These are phyloP conservation scores for Euura lappo DNA, from an alignment of 1,140 invertebrate species.

Conservation along the genomic window DNA sequence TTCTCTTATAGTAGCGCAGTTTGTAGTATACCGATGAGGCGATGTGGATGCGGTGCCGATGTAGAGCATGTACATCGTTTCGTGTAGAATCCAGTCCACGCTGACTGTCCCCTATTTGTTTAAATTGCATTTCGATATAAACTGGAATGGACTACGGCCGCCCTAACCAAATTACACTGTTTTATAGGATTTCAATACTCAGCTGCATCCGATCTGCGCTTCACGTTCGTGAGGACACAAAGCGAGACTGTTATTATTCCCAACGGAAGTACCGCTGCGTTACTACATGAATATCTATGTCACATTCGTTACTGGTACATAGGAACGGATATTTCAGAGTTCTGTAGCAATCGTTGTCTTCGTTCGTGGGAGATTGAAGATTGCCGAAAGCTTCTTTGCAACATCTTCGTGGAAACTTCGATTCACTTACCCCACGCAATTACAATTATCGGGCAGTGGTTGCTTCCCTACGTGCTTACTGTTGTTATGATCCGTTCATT, in stretches of 20 bases:
- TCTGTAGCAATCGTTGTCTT: too few species aligned
- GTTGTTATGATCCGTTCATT: too few species aligned
- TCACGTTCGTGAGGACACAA: neutral
- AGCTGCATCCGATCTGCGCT: neutral
- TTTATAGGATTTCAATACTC: conserved; percentile 41
- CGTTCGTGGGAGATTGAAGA: too few species aligned
- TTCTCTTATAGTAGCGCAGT: neutral
- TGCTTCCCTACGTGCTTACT: too few species aligned
- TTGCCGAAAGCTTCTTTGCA: too few species aligned
- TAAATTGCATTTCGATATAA: conserved; percentile 48
- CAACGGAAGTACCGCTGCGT: neutral
- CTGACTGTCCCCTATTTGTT: conserved; percentile 44
- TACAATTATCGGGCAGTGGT: too few species aligned
- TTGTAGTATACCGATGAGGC: too few species aligned
- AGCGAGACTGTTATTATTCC: neutral
- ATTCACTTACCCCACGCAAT: too few species aligned
- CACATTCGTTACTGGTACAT: too few species aligned
- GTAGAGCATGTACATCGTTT: neutral
- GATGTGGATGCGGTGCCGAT: too few species aligned
- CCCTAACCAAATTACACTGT: conserved; percentile 38
- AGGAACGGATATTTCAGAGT: too few species aligned
- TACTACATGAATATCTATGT: neutral
- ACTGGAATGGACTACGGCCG: conserved; percentile 37
- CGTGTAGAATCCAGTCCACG: neutral
- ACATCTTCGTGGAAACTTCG: too few species aligned